phyloP scores from a whole-genome alignment of 2,888 invertebrate genomes.

The Harpalus rufipes region DNA sequence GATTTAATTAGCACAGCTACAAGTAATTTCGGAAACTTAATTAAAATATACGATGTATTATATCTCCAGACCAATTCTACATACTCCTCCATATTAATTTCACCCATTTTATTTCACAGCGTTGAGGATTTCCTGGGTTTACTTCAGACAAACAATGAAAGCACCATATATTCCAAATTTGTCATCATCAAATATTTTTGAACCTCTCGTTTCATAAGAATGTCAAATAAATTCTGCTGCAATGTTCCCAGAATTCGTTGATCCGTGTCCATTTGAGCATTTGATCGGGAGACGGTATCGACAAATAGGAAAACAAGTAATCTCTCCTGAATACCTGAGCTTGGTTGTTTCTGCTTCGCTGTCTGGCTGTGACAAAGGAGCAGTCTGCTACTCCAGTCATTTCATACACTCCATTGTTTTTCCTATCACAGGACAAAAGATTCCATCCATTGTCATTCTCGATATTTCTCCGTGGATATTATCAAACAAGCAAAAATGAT shows the following conservation, averaged over 20 bases:
- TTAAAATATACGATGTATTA: constrained; percentile 23
- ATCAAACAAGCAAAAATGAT: too few species aligned
- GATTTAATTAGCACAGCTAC: constrained; percentile 41
- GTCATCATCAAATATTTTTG: neutral
- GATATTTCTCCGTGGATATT: neutral
- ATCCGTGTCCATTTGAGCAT: neutral
- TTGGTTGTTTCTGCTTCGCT: neutral
- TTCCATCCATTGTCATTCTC: constrained; percentile 17
- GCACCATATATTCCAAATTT: neutral
- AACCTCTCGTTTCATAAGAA: neutral
- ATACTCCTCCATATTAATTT: neutral
- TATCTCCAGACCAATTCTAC: neutral
- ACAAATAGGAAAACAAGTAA: constrained; percentile 27
- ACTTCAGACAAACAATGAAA: neutral
- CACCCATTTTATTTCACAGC: neutral
- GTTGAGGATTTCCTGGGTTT: neutral
- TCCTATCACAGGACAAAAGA: constrained; percentile 15
- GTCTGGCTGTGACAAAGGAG: constrained; percentile 24
- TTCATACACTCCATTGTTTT: constrained; percentile 38
- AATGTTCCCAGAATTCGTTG: neutral
- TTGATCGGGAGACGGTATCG: neutral
- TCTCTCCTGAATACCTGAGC: constrained; percentile 3
- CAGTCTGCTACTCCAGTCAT: constrained; percentile 14
- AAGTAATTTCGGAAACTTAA: constrained; percentile 40
- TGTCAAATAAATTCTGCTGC: neutral